Evolutionary conservation across 2,797 vertebrate genomes (phyloP), one percentile per base, ranked within the genome.

Genomic region (Premnoplex brunnescens): DNA sequence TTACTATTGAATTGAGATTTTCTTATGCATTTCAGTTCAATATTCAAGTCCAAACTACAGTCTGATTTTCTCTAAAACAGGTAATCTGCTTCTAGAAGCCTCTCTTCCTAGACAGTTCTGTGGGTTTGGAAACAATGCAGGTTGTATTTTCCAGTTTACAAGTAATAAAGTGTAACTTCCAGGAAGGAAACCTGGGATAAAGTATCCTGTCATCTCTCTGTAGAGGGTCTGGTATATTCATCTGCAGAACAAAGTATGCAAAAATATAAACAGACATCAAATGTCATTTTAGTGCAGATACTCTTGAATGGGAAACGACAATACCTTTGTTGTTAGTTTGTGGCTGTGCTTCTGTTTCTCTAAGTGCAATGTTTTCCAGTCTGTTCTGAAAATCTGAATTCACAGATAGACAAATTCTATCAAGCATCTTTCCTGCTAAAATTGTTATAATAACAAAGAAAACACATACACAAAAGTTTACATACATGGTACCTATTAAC

Each of bases 111-210:
- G 83, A 62, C 30, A 72, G 27, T 41, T 75, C 44, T 1, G 0
- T 0, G 6, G n/a, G 4, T 66, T 52, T 86, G 62, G 62, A 67
- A 93, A 78, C 83, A 94, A 91, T 24, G 41, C 20, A 69, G 51
- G 55, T 74, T 92, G 79, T 69, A 81, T 87, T 89, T 88, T 82
- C 75, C 72, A 91, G 81, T 80, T 93, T 89, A 77, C 49, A 55
- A 76, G 84, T 41, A 88, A 86, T 52, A 74, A 85, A 82, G 28
- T 63, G 16, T 27, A 60, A 93, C 72, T 85, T 85, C 37, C 84
- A 93, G 91, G 74, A 87, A 74, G 76, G 49, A 92, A 87, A 85
- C 15, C 22, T 5, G 2, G 39, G 52, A 67, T 75, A 60, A 89
- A 83, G 49, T 36, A 60, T 54, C 51, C 58, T 77, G 60, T 74